Conservation (phyloP, 1,140 invertebrate genomes). For the Drosophila serrata region DNA sequence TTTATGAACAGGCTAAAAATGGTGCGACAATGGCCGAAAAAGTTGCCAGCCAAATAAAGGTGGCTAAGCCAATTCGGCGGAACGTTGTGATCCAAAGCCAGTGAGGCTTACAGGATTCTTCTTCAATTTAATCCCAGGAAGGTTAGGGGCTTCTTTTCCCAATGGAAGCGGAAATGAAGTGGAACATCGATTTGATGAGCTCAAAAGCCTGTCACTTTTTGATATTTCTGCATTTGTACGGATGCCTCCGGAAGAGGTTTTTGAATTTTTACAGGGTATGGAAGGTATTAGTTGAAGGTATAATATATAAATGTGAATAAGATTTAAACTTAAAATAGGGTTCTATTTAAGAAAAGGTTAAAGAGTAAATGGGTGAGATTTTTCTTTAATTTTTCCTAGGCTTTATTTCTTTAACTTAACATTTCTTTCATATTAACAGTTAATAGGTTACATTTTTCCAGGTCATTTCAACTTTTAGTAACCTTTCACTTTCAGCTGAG, state of each 20-base stretch:
- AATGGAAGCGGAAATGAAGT: constrained; percentile 50
- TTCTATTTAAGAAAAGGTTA: background rate
- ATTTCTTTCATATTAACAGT: background rate
- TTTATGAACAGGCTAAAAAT: constrained; percentile 54
- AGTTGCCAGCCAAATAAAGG: constrained; percentile 17
- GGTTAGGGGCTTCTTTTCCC: constrained; percentile 3
- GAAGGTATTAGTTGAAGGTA: background rate
- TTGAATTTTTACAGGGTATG: background rate
- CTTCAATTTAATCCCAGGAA: background rate
- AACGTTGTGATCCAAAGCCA: constrained; percentile 35
- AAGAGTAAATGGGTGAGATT: background rate
- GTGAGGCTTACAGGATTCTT: constrained; percentile 40
- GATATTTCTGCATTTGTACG: constrained; percentile 10
- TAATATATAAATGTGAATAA: background rate
- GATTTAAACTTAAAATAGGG: background rate
- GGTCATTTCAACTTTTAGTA: background rate
- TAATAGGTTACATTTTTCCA: background rate
- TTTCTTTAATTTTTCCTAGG: background rate
- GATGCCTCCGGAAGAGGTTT: background rate
- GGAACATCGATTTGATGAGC: constrained; percentile 68
- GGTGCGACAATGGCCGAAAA: constrained; percentile 65
- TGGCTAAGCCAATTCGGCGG: constrained; percentile 22
- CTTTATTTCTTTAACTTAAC: background rate
- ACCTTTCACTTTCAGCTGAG: constrained; percentile 3
- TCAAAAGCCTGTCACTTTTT: constrained; percentile 10